Evolutionary conservation across 2,113 vertebrate genomes (phyloP), one percentile per base, ranked within the genome.

Genomic region (Carlito syrichta): DNA sequence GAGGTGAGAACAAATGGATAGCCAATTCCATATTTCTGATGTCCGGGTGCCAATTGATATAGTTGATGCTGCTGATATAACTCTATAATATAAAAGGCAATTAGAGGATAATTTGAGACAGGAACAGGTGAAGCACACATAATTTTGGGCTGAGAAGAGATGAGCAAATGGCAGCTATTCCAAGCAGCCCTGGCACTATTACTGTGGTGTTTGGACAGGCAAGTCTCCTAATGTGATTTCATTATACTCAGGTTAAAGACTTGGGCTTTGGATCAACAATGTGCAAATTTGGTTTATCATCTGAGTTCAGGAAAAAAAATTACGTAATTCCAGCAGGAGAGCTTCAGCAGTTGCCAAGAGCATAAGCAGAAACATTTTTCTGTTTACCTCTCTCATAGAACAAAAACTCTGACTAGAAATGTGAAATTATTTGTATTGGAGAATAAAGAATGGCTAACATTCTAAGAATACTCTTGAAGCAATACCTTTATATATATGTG

Each of bases 101-200:
- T 97, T 98, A 97, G 56, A 76, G 91, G 79, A 73, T 98, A 97
- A 98, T 98, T 96, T 98, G 94, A 97, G 95, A 96, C 94, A 94
- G 76, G 92, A 98, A 96, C 92, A 98, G 97, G 96, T 98, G 97
- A 98, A 96, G 77, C 89, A 97, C 60, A 98, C 97, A 96, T 97
- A 97, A 96, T 98, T 97, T 96, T 90, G 94, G 87, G 95, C 66
- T 97, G 97, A 98, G 91, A 91, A 97, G 96, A 97, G 97, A 97
- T 96, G 96, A 98, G 38, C 38, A 95, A 98, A 95, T 97, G 74
- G 69, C 94, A 98, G 95, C 93, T 97, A 92, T 89, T 97, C 54
- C 77, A 85, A 94, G 90, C 93, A 95, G 73, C 30, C 25, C 63
- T 97, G 96, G 88, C 93, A 40, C 7, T 93, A 30, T 89, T 89